A percentile compares a stretch with the other conserved stretches of the same genome.
These are phyloP conservation scores for Platichthys flesus DNA, from an alignment of 2,113 vertebrate genomes.

Conservation along the genomic window DNA sequence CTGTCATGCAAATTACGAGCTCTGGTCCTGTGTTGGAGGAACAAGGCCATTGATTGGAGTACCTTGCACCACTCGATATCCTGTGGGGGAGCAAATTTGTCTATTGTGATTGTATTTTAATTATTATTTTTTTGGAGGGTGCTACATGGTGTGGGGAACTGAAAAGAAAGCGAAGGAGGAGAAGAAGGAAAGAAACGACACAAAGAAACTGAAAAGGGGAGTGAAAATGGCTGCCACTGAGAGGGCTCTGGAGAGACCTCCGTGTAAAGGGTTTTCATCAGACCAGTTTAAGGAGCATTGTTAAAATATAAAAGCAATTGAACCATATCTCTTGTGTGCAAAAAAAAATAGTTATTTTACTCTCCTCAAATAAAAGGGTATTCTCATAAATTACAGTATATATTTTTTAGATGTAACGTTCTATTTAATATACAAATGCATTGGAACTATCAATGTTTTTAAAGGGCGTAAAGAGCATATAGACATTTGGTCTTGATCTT, in stretches of 20 bases:
- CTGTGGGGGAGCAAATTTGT: conserved; percentile 77
- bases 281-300: neutral
- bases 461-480: too few species aligned
- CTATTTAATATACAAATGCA: too few species aligned
- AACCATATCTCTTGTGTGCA: too few species aligned
- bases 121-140: conserved; percentile 49
- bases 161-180: conserved; percentile 8
- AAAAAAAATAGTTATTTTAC: too few species aligned
- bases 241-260: neutral
- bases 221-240: conserved; percentile 26
- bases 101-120: conserved; percentile 78
- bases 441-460: too few species aligned
- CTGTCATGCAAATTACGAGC: conserved; percentile 78
- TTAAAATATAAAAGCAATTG: neutral
- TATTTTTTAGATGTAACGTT: too few species aligned
- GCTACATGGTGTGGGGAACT: conserved; percentile 7
- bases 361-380: too few species aligned
- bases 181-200: conserved; percentile 24
- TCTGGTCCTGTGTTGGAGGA: conserved; percentile 60
- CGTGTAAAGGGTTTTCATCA: neutral
- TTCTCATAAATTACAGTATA: too few species aligned
- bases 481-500: too few species aligned
- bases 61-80: conserved; percentile 68
- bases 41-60: conserved; percentile 81
- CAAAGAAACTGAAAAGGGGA: conserved; percentile 8